Evolutionary conservation across 1,140 invertebrate genomes (phyloP).

Genomic region (Pomacea maculata): DNA sequence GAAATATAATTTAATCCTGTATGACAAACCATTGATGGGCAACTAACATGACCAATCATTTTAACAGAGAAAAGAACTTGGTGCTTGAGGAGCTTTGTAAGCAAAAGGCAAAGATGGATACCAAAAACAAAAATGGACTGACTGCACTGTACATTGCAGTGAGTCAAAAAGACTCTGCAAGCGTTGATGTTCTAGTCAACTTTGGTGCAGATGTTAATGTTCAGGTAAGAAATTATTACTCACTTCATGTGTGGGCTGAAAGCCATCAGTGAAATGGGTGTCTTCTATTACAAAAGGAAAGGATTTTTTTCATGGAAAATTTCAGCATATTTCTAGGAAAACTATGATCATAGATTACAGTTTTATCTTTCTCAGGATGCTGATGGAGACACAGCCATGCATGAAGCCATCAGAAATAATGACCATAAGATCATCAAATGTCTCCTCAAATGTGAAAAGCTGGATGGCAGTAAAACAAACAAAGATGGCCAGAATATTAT

Average conservation of each 20-base stretch:
- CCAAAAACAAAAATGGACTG: slow-evolving; percentile 24
- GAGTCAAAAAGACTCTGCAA: not conserved
- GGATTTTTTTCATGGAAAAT: too few relatives aligned
- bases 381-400: slow-evolving; percentile 37
- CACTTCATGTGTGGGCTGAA: too few relatives aligned
- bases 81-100: slow-evolving; percentile 25
- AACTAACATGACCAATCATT: not conserved
- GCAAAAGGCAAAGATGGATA: slow-evolving; percentile 16
- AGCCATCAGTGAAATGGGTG: too few relatives aligned
- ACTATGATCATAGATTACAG: too few relatives aligned
- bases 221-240: slow-evolving; percentile 21
- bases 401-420: slow-evolving; percentile 31
- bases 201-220: slow-evolving; percentile 27
- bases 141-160: slow-evolving; percentile 29
- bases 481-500: slow-evolving; percentile 18
- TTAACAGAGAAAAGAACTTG: slow-evolving; percentile 27
- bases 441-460: slow-evolving; percentile 17
- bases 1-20: too few relatives aligned
- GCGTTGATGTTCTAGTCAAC: slow-evolving; percentile 21
- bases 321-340: too few relatives aligned
- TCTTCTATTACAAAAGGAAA: too few relatives aligned
- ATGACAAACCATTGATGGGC: too few relatives aligned
- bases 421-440: slow-evolving; percentile 13
- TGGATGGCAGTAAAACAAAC: slow-evolving; percentile 16
- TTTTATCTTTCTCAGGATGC: slow-evolving; percentile 22